phyloP scores from a whole-genome alignment of 2,797 vertebrate genomes.

The Falco berigora region DNA sequence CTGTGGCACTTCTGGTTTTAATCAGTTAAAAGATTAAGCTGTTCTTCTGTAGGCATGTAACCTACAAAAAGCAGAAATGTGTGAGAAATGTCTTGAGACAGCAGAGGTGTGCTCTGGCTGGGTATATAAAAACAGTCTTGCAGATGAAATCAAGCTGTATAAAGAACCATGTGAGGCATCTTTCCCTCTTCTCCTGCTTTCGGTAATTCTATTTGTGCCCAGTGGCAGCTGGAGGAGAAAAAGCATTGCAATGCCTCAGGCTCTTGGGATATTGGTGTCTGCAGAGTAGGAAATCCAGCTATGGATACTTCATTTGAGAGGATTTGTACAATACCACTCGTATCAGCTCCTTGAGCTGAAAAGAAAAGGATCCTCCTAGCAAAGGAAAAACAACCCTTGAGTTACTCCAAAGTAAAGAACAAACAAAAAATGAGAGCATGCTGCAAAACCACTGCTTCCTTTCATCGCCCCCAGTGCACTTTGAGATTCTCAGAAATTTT shows the following conservation, averaged over 20 bases:
- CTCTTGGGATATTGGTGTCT: not conserved
- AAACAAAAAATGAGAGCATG: not conserved
- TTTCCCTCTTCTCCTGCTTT: not conserved
- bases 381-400: not conserved
- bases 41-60: not conserved
- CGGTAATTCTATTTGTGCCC: not conserved
- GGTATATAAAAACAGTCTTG: not conserved
- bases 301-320: not conserved
- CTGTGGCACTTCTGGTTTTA: not conserved
- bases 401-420: not conserved
- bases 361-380: not conserved
- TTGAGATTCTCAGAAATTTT: not conserved
- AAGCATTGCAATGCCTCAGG: not conserved
- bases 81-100: not conserved
- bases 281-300: not conserved
- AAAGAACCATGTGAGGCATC: not conserved
- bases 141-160: not conserved
- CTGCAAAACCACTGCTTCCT: not conserved
- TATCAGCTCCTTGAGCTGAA: not conserved
- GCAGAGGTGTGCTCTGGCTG: not conserved
- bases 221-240: not conserved
- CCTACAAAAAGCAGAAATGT: not conserved
- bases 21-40: not conserved
- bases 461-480: not conserved
- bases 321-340: not conserved